Base-by-base conservation (phyloP, 2,797 vertebrate genomes). In the Lepilemur ruficaudatus region DNA sequence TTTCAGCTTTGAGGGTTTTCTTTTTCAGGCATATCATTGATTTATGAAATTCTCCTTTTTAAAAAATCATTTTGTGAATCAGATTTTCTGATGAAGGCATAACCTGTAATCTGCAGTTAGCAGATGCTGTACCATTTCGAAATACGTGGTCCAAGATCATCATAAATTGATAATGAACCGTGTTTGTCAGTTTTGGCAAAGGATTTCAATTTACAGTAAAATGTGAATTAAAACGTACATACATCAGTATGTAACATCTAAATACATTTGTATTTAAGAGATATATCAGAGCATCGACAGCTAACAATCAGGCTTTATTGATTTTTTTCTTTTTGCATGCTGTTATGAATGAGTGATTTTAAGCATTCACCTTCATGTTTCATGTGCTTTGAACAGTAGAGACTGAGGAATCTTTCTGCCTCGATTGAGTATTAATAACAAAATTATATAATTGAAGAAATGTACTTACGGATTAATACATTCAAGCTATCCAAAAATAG, bases 381-480 rank as follows among this genome's bases (percentile, higher is more conserved):
- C 86, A 59, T 98, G 98, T 98, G 98, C 97, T 98, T 98, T 98
- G 97, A 94, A 96, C 98, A 97, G 98, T 98, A 97, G 98, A 98
- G 98, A 98, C 98, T 48, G 96, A 98, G 98, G 98, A 98, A 86
- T 96, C 43, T 97, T 96, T 97, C 97, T 97, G 97, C 94, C 96
- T 98, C 13, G 30, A 97, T 95, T 96, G 85, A 97, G 86, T 97
- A 95, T 96, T 96, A 89, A 79, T 86, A 85, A 93, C 23, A 92
- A 97, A 96, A 97, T 97, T 73, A 95, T 91, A 89, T 88, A 18
- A 80, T 92, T 94, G 97, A 97, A 96, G 63, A 97, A 81, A 96
- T 97, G 97, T 97, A 95, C 89, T 81, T 89, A 83, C 4, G 1
- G 92, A 67, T 96, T 94, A 69, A 97, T 97, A 97, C 97, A 97